phyloP scores from a whole-genome alignment of 1,140 invertebrate genomes.

The Drosophila santomea region DNA sequence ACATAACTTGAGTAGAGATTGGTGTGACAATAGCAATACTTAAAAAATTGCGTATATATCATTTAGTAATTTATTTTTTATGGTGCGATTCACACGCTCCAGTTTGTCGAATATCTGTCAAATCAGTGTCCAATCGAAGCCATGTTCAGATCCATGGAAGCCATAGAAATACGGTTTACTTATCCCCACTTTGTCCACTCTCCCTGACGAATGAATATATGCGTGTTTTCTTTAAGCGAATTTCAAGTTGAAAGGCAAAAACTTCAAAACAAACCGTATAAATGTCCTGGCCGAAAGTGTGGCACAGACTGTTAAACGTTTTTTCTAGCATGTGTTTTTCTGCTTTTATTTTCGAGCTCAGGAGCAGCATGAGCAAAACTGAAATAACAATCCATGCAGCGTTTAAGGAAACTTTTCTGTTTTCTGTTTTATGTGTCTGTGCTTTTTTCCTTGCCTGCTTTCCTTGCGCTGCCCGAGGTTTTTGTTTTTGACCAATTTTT shows the following conservation, averaged over 20 bases:
- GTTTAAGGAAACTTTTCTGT: slow-evolving; percentile 73
- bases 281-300: slow-evolving; percentile 68
- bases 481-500: slow-evolving; percentile 40
- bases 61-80: neutral
- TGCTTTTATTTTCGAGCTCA: slow-evolving; percentile 29
- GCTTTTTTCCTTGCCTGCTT: slow-evolving; percentile 5
- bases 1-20: no score
- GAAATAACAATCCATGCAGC: slow-evolving; percentile 72
- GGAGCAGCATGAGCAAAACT: slow-evolving; percentile 32
- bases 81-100: neutral
- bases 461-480: slow-evolving; percentile 6
- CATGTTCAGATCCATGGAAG: neutral
- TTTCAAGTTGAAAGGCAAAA: slow-evolving; percentile 51
- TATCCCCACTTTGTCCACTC: slow-evolving; percentile 9
- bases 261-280: slow-evolving; percentile 76
- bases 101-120: neutral
- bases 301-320: slow-evolving; percentile 72
- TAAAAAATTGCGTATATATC: neutral
- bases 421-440: slow-evolving; percentile 65
- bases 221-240: slow-evolving; percentile 37
- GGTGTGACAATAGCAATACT: no score
- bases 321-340: slow-evolving; percentile 51
- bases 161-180: neutral
- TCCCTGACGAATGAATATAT: slow-evolving; percentile 28
- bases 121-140: slow-evolving; percentile 1